These are phyloP conservation scores for Carassius auratus DNA, from an alignment of 2,113 vertebrate genomes.

Conservation along the genomic window DNA sequence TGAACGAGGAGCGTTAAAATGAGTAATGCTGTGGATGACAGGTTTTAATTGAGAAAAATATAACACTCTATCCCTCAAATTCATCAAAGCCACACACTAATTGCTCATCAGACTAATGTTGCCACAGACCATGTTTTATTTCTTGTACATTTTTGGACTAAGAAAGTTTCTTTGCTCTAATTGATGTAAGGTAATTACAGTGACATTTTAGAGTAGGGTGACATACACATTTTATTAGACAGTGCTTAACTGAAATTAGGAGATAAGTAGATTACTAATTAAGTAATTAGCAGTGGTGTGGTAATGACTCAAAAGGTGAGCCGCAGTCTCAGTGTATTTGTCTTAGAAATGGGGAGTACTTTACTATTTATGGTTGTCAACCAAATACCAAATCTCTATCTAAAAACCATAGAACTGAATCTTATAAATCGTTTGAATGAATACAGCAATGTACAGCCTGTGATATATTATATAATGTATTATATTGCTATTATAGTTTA, in stretches of 20 bases:
- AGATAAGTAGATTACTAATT: constrained; percentile 39
- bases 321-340: background rate
- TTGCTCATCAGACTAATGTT: constrained; percentile 65
- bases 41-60: constrained; percentile 82
- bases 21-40: constrained; percentile 79
- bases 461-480: background rate
- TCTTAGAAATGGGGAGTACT: background rate
- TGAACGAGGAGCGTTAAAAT: constrained; percentile 78
- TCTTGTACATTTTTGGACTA: constrained; percentile 31
- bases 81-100: constrained; percentile 69
- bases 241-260: constrained; percentile 29
- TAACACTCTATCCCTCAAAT: constrained; percentile 75
- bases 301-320: constrained; percentile 11
- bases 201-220: constrained; percentile 33
- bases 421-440: background rate
- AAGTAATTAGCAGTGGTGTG: constrained; percentile 24
- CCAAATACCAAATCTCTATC: background rate
- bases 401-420: background rate
- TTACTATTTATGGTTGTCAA: background rate
- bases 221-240: constrained; percentile 27
- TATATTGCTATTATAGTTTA: no score
- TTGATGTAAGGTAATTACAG: constrained; percentile 23
- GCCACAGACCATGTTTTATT: constrained; percentile 43
- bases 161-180: constrained; percentile 39
- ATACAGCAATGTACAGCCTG: background rate